phyloP scores from a whole-genome alignment of 2,797 vertebrate genomes.

The Rhincodon typus region DNA sequence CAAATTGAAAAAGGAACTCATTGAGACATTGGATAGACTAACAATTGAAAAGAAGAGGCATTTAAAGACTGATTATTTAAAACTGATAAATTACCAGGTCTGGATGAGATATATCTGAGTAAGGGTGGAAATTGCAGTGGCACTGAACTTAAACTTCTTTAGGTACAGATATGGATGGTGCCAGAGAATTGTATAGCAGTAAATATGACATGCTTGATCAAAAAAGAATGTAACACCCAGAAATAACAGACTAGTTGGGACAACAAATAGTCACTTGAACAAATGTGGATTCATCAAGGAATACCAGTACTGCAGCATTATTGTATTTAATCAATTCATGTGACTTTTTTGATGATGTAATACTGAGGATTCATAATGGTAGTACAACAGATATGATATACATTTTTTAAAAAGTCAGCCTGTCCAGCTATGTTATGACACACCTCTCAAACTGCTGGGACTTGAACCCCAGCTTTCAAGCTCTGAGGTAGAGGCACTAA shows the following conservation, averaged over 20 bases:
- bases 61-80: background rate
- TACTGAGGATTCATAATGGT: background rate
- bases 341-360: background rate
- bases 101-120: background rate
- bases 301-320: no score
- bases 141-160: no score
- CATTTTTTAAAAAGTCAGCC: background rate
- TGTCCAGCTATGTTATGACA: background rate
- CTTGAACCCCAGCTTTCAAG: no score
- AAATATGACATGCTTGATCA: no score
- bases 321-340: background rate
- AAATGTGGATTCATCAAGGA: background rate
- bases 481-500: no score
- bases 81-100: background rate
- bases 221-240: no score
- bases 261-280: background rate
- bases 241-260: background rate
- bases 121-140: background rate
- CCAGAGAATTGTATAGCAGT: no score
- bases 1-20: background rate
- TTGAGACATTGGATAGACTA: no score
- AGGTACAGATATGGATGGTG: no score
- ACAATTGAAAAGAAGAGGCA: background rate
- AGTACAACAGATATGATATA: background rate
- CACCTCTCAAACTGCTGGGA: no score